Base-by-base conservation (phyloP, 2,888 invertebrate species). In the Euzophera pinguis region DNA sequence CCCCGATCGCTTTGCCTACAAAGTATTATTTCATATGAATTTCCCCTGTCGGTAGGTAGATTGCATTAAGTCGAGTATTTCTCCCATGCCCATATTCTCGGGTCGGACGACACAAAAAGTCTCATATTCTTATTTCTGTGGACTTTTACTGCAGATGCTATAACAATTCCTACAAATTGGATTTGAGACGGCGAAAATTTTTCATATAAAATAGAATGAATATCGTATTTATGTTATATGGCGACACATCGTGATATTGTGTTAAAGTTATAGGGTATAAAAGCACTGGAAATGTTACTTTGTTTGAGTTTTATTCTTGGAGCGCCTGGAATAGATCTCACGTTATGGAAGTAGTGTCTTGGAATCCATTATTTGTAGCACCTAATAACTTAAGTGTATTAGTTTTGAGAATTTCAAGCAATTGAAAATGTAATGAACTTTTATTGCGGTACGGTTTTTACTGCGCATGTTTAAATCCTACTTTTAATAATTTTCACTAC, bases 1-100 rank as follows among this genome's bases (percentile, higher is more conserved):
- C 59, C 69, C 68, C 79, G 75, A 84, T 80, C 82, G 81, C 70
- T 83, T 81, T 77, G 76, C 80, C 77, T 83, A 75, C 78, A 78
- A 82, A 83, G 77, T 84, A 82, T 81, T 82, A 82, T 81, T 80
- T 81, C 80, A 82, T 84, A 78, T 75, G 78, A 80, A 80, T 78
- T 75, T 71, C 73, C 72, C 71, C 63, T 58, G 67, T 68, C 69
- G 62, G 69, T 72, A 71, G 72, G 69, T 75, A 73, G 73, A 74
- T 74, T 71, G 71, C 68, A 68, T 75, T 75, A 74, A 71, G 69
- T 65, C 65, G 64, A 69, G 62, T 71, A 71, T 72, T 70, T 76
- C 73, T 70, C 73, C 64, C 58, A 65, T 64, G 60, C 59, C 68
- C 64, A 64, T 69, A 71, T 70, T 69, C 67, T 59, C 61, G 65